Evolutionary conservation across 2,888 invertebrate genomes (phyloP).

Genomic region (Dione juno): DNA sequence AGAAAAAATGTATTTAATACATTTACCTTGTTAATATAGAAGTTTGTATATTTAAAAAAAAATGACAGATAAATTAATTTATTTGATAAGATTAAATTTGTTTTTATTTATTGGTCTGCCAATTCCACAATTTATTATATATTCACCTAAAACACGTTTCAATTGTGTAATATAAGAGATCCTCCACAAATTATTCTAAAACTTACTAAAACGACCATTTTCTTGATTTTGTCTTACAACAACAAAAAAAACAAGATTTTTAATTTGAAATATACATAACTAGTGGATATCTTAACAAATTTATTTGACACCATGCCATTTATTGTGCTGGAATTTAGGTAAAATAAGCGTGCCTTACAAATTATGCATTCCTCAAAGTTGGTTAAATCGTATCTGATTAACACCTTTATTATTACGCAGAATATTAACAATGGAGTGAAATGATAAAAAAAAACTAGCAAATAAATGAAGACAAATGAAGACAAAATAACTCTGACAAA

Average conservation of each 20-base stretch:
- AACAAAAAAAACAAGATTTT: background rate
- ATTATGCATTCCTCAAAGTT: slow-evolving; percentile 71
- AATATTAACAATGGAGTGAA: background rate
- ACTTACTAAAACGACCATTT: background rate
- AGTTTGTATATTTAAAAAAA: too few species aligned
- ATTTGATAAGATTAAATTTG: too few species aligned
- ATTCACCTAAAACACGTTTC: too few species aligned
- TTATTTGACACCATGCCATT: background rate
- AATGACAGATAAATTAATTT: too few species aligned
- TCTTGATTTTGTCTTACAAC: background rate
- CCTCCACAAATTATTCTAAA: background rate
- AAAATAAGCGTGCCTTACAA: slow-evolving; percentile 18
- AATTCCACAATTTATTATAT: too few species aligned
- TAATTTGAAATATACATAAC: background rate
- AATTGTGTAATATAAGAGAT: background rate
- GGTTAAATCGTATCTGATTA: slow-evolving; percentile 51
- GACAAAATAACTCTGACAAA: slow-evolving; percentile 43
- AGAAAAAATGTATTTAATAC: slow-evolving; percentile 45
- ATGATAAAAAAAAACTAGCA: slow-evolving; percentile 14
- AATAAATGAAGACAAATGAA: slow-evolving; percentile 37
- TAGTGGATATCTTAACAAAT: background rate
- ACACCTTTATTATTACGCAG: background rate
- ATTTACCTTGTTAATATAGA: slow-evolving; percentile 12
- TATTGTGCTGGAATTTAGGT: background rate
- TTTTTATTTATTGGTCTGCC: background rate